A percentile compares a stretch with the other conserved stretches of the same genome.
Conservation (phyloP, 2,888 invertebrate genomes). For the Galerucella pusilla region DNA sequence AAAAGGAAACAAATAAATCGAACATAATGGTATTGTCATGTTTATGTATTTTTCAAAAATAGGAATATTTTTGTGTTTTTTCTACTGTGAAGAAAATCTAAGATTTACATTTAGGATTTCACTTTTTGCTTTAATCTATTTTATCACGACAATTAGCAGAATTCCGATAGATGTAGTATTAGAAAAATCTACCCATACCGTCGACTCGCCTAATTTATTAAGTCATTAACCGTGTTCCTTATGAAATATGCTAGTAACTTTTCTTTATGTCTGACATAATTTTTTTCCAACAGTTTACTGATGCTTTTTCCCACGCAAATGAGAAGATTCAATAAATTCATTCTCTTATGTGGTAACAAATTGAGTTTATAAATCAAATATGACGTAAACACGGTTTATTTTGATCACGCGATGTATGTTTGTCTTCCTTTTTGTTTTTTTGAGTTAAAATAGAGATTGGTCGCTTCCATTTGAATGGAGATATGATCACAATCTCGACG, state of each 20-base stretch:
- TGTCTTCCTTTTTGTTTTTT: slow-evolving; percentile 17
- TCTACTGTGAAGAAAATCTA: no score
- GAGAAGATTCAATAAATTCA: slow-evolving; percentile 31
- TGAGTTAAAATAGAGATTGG: slow-evolving; percentile 22
- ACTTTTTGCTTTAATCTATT: background rate
- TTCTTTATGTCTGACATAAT: slow-evolving; percentile 19
- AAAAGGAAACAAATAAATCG: no score
- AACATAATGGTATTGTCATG: no score
- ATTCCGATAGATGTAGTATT: background rate
- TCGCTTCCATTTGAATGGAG: background rate
- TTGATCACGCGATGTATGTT: slow-evolving; percentile 34
- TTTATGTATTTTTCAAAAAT: no score
- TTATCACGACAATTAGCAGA: background rate
- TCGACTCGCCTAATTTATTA: slow-evolving; percentile 3
- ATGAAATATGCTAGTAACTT: slow-evolving; percentile 15
- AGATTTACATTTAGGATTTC: no score
- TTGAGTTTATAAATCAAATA: slow-evolving; percentile 36
- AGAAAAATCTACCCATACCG: background rate
- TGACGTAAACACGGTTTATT: slow-evolving; percentile 38
- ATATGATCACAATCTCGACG: background rate
- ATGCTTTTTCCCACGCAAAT: slow-evolving; percentile 33
- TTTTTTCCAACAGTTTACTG: slow-evolving; percentile 21
- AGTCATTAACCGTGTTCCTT: slow-evolving; percentile 13
- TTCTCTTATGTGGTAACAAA: slow-evolving; percentile 30
- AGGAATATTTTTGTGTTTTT: no score